Conservation (phyloP, 2,797 vertebrate species). For the Cirrhinus mrigala region DNA sequence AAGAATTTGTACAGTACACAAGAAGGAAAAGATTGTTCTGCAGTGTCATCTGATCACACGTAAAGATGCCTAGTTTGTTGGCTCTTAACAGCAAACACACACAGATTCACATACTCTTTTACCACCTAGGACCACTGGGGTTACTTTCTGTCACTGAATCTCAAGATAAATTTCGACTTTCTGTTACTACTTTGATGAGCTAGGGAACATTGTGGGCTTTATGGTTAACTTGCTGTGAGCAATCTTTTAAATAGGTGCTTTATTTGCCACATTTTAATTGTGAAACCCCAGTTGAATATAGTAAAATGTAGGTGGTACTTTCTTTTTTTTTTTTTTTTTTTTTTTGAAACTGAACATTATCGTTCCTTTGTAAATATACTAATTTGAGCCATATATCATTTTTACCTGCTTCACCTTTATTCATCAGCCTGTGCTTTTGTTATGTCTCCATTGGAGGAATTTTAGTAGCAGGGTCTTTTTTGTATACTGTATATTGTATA, state of each 20-base stretch:
- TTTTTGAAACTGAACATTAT: not conserved
- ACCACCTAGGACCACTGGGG: slow-evolving; percentile 52
- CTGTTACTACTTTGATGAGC: slow-evolving; percentile 21
- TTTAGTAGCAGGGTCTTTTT: not conserved
- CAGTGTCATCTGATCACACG: slow-evolving; percentile 46
- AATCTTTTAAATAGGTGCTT: slow-evolving; percentile 14
- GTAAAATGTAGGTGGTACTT: not conserved
- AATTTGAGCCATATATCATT: not conserved
- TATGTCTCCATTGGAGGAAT: not conserved
- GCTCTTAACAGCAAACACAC: slow-evolving; percentile 51
- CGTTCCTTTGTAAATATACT: not conserved
- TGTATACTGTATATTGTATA: not conserved
- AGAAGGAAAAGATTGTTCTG: not conserved
- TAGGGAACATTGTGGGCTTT: slow-evolving; percentile 20
- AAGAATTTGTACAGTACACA: not conserved
- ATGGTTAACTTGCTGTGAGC: not conserved
- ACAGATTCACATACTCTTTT: slow-evolving; percentile 26
- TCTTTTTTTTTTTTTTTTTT: not conserved
- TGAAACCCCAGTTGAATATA: not conserved
- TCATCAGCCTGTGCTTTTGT: not conserved
- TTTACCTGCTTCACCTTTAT: not conserved
- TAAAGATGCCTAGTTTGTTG: slow-evolving; percentile 46
- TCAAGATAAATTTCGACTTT: slow-evolving; percentile 35
- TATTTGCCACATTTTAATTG: not conserved
- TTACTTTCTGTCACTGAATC: not conserved